Evolutionary conservation across 2,888 invertebrate species (phyloP).

Genomic region (Rapana venosa): DNA sequence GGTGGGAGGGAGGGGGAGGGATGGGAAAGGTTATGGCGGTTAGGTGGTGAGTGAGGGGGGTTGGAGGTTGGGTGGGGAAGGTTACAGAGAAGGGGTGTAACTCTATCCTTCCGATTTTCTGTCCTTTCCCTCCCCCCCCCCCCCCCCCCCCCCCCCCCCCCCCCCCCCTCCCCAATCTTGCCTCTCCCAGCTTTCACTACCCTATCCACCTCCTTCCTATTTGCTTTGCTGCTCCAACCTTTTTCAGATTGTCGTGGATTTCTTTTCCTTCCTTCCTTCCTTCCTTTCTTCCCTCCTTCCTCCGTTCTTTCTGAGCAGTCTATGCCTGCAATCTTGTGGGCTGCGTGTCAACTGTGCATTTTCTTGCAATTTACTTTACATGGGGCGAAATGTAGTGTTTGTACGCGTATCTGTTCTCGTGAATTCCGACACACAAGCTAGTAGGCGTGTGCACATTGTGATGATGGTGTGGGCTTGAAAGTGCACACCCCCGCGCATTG

Average conservation of each 20-base stretch:
- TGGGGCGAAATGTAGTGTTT: too few species aligned
- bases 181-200: neutral
- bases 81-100: neutral
- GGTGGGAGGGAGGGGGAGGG: neutral
- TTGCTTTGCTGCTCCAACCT: too few species aligned
- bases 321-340: too few species aligned
- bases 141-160: neutral
- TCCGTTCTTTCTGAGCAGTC: neutral
- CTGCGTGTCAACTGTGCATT: too few species aligned
- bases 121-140: neutral
- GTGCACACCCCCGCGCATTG: too few species aligned
- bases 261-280: neutral
- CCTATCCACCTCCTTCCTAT: neutral
- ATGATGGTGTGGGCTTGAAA: too few species aligned
- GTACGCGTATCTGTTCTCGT: too few species aligned
- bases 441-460: too few species aligned
- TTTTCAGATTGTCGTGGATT: neutral
- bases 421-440: too few species aligned
- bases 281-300: neutral
- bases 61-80: too few species aligned
- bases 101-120: neutral
- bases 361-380: too few species aligned
- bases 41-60: neutral
- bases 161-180: neutral
- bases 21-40: neutral